Evolutionary conservation across 2,888 invertebrate genomes (phyloP), one percentile per base, ranked within the genome.

Genomic region (Cerastoderma edule): DNA sequence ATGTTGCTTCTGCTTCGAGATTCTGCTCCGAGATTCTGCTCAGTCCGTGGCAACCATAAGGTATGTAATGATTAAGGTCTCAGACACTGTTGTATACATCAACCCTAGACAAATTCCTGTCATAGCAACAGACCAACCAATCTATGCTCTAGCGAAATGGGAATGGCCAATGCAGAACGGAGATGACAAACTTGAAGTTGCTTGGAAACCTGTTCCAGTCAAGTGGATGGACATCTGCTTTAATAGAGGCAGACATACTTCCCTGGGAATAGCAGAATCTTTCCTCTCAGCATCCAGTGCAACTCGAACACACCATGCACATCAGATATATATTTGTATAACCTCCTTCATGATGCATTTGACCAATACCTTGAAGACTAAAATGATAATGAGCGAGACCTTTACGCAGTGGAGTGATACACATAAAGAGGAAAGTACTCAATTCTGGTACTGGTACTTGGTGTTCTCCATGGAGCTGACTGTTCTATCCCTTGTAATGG

Each of bases 141-240:
- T 90, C 4, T 90, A 79, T 80, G 85, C 88, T 57, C 10, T 88
- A 39, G 85, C 83, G 6, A 86, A 89, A 73, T 90, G 87, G 86
- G 57, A 79, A 8, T 85, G 80, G 75, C 85, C 85, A 22, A 74
- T 86, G 8, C 13, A 35, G 28, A 80, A 85, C 73, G 86, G 87
- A 22, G 83, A 89, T 33, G 78, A 88, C 48, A 80, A 84, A 35
- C 68, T 76, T 64, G 73, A 86, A 1, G 77, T 88, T 8, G n/a
- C n/a, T n/a, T n/a, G n/a, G n/a, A n/a, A n/a, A n/a, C n/a, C n/a
- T n/a, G n/a, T n/a, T n/a, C n/a, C n/a, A n/a, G n/a, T n/a, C n/a
- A n/a, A n/a, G n/a, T n/a, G n/a, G n/a, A n/a, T n/a, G n/a, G n/a
- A n/a, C n/a, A n/a, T n/a, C n/a, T n/a, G n/a, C n/a, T n/a, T n/a